Percentiles rank a stretch among this genome's conserved stretches.
These are phyloP conservation scores for Sebastes iracundus DNA, from an alignment of 2,797 vertebrate genomes.

Conservation along the genomic window DNA sequence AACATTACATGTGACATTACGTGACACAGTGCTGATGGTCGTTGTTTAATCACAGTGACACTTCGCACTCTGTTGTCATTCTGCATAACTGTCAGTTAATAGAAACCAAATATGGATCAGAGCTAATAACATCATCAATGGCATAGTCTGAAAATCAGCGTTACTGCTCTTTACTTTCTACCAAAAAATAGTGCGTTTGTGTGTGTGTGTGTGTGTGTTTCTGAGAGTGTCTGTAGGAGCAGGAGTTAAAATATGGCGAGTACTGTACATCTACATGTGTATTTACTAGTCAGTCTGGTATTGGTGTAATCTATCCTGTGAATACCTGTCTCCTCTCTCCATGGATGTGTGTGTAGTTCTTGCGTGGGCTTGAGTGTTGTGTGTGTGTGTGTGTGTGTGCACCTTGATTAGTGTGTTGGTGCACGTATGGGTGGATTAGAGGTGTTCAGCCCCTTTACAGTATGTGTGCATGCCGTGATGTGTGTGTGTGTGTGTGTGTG, in stretches of 20 bases:
- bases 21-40: constrained; percentile 15
- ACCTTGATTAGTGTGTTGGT: constrained; percentile 24
- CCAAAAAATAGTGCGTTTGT: constrained; percentile 50
- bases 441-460: constrained; percentile 41
- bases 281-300: constrained; percentile 75
- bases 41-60: constrained; percentile 17
- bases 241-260: constrained; percentile 68
- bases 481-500: constrained; percentile 37
- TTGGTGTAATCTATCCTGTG: constrained; percentile 72
- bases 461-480: constrained; percentile 35
- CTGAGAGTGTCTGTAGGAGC: constrained; percentile 41
- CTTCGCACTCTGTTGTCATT: constrained; percentile 8
- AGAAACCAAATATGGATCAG: constrained; percentile 72
- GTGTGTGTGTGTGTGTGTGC: constrained; percentile 13
- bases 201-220: constrained; percentile 21
- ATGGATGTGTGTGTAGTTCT: constrained; percentile 4
- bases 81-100: constrained; percentile 39
- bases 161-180: constrained; percentile 66
- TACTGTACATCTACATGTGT: constrained; percentile 75
- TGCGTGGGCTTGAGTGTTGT: not conserved
- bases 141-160: constrained; percentile 45
- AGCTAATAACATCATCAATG: constrained; percentile 52
- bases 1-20: not conserved
- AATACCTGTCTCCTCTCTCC: constrained; percentile 62
- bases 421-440: constrained; percentile 20